A percentile compares a stretch with the other conserved stretches of the same genome.
These are phyloP conservation scores for Tiphia femorata DNA, from an alignment of 2,888 invertebrate species.

Conservation along the genomic window DNA sequence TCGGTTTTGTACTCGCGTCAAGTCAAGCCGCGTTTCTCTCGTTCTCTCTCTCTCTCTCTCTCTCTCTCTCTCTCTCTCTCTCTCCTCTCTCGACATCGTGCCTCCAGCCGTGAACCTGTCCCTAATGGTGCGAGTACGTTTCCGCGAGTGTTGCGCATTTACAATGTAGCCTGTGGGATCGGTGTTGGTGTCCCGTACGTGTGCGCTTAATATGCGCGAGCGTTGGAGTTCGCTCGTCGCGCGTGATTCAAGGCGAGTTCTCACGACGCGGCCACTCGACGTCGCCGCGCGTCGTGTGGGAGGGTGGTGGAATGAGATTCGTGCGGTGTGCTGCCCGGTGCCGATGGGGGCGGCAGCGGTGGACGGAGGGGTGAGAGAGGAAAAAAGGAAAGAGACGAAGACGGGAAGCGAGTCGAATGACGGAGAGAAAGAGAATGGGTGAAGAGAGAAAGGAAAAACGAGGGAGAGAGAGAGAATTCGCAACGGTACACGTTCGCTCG, in stretches of 20 bases:
- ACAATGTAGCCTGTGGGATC: constrained; percentile 37
- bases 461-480: constrained; percentile 11
- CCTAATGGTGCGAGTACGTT: constrained; percentile 43
- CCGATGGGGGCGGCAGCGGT: constrained; percentile 14
- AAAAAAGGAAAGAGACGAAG: constrained; percentile 14
- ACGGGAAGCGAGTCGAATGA: background rate
- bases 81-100: background rate
- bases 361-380: constrained; percentile 11
- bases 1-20: too few relatives aligned
- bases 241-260: constrained; percentile 64
- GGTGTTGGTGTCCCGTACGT: constrained; percentile 13
- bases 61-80: background rate
- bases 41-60: background rate
- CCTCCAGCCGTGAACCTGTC: constrained; percentile 32
- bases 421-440: background rate
- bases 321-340: background rate
- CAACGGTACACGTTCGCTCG: constrained; percentile 37
- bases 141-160: constrained; percentile 50
- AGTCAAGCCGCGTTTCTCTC: background rate
- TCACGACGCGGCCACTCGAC: constrained; percentile 57
- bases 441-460: constrained; percentile 23
- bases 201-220: constrained; percentile 63
- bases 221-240: constrained; percentile 54
- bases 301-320: constrained; percentile 6
- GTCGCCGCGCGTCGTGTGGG: constrained; percentile 14